These are phyloP conservation scores for Psophia crepitans DNA, from an alignment of 2,113 vertebrate genomes.

Conservation along the genomic window DNA sequence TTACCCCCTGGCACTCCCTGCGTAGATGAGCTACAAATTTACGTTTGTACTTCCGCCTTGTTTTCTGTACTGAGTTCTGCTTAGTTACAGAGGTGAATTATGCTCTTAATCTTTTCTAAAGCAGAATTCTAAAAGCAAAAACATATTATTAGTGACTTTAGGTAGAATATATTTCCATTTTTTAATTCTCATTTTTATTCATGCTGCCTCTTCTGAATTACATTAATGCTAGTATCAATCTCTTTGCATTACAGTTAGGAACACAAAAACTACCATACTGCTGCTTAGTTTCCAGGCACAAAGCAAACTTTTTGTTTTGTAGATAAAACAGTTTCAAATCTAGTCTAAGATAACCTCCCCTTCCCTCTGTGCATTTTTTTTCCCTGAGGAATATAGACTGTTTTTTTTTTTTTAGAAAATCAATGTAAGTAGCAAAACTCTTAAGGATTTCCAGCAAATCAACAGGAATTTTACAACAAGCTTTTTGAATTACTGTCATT, in stretches of 20 bases:
- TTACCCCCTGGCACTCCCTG: background rate
- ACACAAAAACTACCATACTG: background rate
- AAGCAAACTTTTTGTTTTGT: background rate
- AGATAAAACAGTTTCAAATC: background rate
- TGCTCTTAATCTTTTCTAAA: background rate
- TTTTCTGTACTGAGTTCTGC: background rate
- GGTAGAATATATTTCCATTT: conserved; percentile 2
- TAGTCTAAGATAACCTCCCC: background rate
- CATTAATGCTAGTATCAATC: background rate
- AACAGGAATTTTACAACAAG: background rate
- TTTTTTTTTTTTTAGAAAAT: background rate
- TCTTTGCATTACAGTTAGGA: background rate
- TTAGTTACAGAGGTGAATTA: background rate
- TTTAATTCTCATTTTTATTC: conserved; percentile 4
- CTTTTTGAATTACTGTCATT: background rate
- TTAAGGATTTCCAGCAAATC: background rate
- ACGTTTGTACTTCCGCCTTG: background rate
- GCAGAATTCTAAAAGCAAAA: background rate
- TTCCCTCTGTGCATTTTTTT: background rate
- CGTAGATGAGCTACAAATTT: background rate
- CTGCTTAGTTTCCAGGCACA: background rate
- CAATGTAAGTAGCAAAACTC: background rate
- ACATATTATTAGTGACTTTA: background rate
- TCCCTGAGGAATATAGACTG: background rate
- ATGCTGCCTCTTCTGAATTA: background rate